These are phyloP conservation scores for Paramormyrops hopkinsi DNA, from an alignment of 2,797 vertebrate genomes.

Conservation along the genomic window DNA sequence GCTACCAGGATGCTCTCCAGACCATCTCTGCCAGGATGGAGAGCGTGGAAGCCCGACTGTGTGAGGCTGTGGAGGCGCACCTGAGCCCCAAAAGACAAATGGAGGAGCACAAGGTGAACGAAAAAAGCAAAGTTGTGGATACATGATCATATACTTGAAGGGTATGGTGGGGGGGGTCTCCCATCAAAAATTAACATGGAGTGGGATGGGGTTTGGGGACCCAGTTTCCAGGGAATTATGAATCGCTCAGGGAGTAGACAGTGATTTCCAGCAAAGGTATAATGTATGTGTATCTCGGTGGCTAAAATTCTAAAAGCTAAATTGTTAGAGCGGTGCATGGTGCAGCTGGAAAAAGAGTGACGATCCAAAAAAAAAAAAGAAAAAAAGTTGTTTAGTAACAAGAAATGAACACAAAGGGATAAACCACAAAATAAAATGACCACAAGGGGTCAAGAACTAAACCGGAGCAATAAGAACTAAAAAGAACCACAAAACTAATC, in stretches of 20 bases:
- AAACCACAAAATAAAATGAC: not conserved
- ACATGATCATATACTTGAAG: not conserved
- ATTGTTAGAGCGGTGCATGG: not conserved
- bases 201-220: not conserved
- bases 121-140: not conserved
- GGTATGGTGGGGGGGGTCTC: not conserved
- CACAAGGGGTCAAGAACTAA: not conserved
- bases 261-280: not conserved
- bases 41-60: slow-evolving; percentile 75
- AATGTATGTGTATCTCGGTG: not conserved
- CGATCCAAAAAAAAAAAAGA: not conserved
- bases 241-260: not conserved
- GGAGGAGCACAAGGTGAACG: slow-evolving; percentile 89
- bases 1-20: slow-evolving; percentile 91
- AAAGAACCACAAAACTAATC: not conserved
- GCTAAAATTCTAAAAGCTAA: not conserved
- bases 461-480: not conserved
- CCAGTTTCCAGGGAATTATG: not conserved
- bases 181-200: not conserved
- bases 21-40: slow-evolving; percentile 98
- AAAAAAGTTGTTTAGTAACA: not conserved
- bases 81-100: slow-evolving; percentile 91
- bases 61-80: slow-evolving; percentile 69
- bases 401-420: not conserved
- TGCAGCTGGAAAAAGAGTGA: not conserved